phyloP scores from a whole-genome alignment of 2,113 vertebrate genomes.

The Axis porcinus region DNA sequence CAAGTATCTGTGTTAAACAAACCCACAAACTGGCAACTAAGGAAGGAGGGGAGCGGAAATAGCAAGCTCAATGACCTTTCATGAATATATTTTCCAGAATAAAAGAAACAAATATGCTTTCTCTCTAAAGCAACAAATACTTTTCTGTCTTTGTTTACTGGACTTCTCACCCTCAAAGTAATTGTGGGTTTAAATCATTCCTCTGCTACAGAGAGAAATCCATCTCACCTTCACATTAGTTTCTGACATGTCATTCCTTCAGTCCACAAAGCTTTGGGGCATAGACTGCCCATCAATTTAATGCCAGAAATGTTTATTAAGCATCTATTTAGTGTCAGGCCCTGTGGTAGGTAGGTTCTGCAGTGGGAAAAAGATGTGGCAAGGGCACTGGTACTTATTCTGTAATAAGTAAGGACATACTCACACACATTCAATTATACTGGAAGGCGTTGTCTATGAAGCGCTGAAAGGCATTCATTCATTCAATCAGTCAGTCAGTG shows the following conservation, averaged over 20 bases:
- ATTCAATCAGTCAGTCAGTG: not conserved
- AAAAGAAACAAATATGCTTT: slow-evolving; percentile 30
- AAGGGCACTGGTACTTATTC: not conserved
- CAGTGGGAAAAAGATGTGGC: not conserved
- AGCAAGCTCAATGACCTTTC: not conserved
- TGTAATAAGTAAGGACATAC: not conserved
- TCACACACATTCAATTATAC: not conserved
- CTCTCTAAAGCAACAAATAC: not conserved
- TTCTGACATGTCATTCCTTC: not conserved
- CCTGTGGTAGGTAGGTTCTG: not conserved
- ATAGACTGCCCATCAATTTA: not conserved
- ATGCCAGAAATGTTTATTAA: not conserved
- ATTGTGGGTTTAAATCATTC: not conserved
- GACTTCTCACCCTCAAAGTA: not conserved
- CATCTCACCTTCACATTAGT: not conserved
- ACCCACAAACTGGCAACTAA: not conserved
- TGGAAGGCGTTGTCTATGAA: not conserved
- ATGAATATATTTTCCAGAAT: not conserved
- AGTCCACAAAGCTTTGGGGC: not conserved
- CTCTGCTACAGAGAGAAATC: not conserved
- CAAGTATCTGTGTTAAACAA: not conserved
- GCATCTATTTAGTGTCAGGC: not conserved
- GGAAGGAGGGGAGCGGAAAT: not conserved
- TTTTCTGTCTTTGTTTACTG: not conserved
- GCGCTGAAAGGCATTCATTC: not conserved